Conservation (phyloP, 2,113 vertebrate genomes). For the Butastur rufipennis region DNA sequence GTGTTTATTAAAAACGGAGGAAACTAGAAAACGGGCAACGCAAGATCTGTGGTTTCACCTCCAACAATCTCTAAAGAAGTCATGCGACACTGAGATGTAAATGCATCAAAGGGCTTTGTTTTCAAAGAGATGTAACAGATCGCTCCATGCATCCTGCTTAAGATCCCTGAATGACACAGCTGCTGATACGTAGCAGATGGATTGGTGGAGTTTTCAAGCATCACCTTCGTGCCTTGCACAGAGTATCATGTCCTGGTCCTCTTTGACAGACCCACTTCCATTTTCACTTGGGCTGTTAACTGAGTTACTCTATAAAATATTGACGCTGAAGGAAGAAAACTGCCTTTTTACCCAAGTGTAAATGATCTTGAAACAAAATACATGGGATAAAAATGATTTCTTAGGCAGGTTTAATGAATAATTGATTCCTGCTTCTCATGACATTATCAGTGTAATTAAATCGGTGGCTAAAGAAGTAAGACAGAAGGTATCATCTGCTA, state of each 20-base stretch:
- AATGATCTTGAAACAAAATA: conserved; percentile 64
- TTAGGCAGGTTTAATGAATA: conserved; percentile 36
- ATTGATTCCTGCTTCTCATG: conserved; percentile 47
- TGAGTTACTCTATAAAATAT: conserved; percentile 35
- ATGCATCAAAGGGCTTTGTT: neutral
- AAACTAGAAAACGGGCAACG: neutral
- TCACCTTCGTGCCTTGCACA: neutral
- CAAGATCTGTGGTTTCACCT: neutral
- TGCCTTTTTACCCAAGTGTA: conserved; percentile 19
- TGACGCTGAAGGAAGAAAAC: conserved; percentile 1
- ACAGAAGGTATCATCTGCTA: conserved; percentile 35
- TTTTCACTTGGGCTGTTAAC: conserved; percentile 13
- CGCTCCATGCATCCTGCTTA: neutral
- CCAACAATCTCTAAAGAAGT: neutral
- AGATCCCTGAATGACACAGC: neutral
- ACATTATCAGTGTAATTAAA: conserved; percentile 47
- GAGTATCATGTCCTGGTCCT: neutral
- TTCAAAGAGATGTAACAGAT: neutral
- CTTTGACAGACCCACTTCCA: neutral
- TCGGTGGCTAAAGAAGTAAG: conserved; percentile 24
- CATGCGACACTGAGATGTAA: neutral
- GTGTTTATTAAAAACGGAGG: neutral
- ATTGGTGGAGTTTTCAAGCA: neutral
- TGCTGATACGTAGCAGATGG: neutral
- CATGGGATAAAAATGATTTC: neutral